A percentile compares a stretch with the other conserved stretches of the same genome.
Conservation (phyloP, 2,113 vertebrate species). For the Alces alces region DNA sequence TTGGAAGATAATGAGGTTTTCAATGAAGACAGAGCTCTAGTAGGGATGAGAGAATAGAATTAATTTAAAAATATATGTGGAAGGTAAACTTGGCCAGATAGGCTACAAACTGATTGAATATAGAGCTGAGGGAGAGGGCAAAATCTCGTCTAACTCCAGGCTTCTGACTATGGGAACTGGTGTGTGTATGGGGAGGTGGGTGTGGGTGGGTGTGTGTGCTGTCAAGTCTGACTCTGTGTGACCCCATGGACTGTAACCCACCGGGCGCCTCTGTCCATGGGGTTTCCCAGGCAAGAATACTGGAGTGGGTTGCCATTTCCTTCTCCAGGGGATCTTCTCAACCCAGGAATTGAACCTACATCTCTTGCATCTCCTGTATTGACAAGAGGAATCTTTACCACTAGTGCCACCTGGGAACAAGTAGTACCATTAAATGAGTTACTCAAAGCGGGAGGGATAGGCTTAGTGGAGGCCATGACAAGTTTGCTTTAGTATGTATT, state of each 20-base stretch:
- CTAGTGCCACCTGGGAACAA: not conserved
- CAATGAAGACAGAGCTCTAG: constrained; percentile 14
- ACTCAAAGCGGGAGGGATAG: not conserved
- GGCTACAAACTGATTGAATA: not conserved
- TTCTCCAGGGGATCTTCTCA: not conserved
- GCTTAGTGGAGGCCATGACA: not conserved
- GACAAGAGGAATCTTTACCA: not conserved
- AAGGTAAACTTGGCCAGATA: not conserved
- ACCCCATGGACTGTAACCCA: not conserved
- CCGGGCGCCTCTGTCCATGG: not conserved
- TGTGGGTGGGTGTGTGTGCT: not conserved
- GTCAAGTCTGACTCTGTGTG: not conserved
- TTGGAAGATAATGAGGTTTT: constrained; percentile 23
- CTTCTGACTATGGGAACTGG: not conserved
- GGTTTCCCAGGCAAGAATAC: not conserved
- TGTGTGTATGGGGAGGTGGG: too few species aligned
- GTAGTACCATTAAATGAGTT: not conserved
- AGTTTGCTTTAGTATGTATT: not conserved
- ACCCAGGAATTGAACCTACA: not conserved
- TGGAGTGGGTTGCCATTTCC: not conserved
- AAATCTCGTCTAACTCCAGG: not conserved
- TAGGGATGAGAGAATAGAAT: not conserved
- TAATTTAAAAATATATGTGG: constrained; percentile 1
- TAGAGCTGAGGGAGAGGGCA: not conserved
- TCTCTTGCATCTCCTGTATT: not conserved